Evolutionary conservation across 2,113 vertebrate species (phyloP).

Genomic region (Camelus dromedarius): DNA sequence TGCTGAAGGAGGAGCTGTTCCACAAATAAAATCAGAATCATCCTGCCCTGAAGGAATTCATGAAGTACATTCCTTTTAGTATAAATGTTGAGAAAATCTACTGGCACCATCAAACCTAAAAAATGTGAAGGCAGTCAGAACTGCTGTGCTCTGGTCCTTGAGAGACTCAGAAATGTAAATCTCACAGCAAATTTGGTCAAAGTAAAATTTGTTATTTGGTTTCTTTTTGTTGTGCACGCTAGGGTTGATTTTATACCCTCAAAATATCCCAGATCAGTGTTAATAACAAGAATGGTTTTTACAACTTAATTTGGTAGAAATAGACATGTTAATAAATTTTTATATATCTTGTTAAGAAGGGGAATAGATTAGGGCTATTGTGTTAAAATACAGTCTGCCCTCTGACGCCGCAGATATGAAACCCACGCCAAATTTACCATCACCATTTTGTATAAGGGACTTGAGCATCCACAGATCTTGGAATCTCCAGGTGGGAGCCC

Average conservation of each 20-base stretch:
- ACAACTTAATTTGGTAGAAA: background rate
- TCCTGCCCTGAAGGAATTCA: background rate
- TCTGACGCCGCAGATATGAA: background rate
- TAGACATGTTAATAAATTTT: background rate
- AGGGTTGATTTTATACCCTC: background rate
- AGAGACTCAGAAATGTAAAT: background rate
- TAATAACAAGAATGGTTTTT: background rate
- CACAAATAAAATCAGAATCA: conserved; percentile 26
- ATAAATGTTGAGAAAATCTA: conserved; percentile 17
- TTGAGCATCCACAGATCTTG: background rate
- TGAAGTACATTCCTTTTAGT: conserved; percentile 11
- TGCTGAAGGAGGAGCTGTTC: background rate
- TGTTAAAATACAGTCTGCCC: background rate
- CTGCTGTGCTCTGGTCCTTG: background rate
- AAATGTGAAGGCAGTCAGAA: background rate
- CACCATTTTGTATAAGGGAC: background rate
- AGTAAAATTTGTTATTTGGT: background rate
- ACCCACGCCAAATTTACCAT: background rate
- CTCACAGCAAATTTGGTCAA: background rate
- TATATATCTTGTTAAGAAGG: background rate
- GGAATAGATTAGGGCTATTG: background rate
- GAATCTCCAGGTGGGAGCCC: background rate
- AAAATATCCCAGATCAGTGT: background rate
- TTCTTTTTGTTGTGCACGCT: background rate
- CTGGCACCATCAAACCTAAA: background rate